Percentiles rank a stretch among this genome's conserved stretches.
phyloP scores from a whole-genome alignment of 2,113 vertebrate genomes.

The Cepphus grylle region DNA sequence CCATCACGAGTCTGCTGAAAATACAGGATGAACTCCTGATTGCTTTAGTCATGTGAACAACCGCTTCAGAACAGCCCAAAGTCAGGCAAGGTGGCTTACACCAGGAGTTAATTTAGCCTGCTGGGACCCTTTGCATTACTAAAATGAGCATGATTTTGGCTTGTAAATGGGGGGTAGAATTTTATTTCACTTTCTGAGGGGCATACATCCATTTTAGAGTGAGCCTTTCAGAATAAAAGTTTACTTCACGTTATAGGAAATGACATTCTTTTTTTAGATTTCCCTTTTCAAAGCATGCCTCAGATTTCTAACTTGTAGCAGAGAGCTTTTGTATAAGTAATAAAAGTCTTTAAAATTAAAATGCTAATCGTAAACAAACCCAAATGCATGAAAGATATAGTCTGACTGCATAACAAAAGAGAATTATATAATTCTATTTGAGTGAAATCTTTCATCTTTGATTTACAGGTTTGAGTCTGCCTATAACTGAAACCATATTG shows the following conservation, averaged over 20 bases:
- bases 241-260: constrained; percentile 65
- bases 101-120: constrained; percentile 44
- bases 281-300: constrained; percentile 73
- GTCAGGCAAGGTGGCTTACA: constrained; percentile 38
- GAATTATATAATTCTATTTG: constrained; percentile 85
- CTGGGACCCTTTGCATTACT: constrained; percentile 6
- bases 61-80: background rate
- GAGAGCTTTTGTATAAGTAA: constrained; percentile 73
- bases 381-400: constrained; percentile 75
- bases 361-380: constrained; percentile 79
- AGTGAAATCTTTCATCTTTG: constrained; percentile 85
- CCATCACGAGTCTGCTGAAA: constrained; percentile 36
- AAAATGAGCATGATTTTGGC: constrained; percentile 21
- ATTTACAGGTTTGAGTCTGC: constrained; percentile 82
- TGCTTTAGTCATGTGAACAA: constrained; percentile 29
- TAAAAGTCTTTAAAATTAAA: constrained; percentile 83
- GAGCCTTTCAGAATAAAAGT: constrained; percentile 66
- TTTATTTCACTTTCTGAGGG: constrained; percentile 61
- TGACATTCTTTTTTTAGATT: constrained; percentile 70
- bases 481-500: constrained; percentile 82
- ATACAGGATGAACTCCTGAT: constrained; percentile 24
- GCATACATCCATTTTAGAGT: constrained; percentile 45
- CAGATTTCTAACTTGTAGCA: constrained; percentile 72
- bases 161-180: constrained; percentile 51
- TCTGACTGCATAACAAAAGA: constrained; percentile 77